A percentile compares a stretch with the other conserved stretches of the same genome.
Conservation (phyloP, 2,113 vertebrate genomes). For the Elephantulus edwardii region DNA sequence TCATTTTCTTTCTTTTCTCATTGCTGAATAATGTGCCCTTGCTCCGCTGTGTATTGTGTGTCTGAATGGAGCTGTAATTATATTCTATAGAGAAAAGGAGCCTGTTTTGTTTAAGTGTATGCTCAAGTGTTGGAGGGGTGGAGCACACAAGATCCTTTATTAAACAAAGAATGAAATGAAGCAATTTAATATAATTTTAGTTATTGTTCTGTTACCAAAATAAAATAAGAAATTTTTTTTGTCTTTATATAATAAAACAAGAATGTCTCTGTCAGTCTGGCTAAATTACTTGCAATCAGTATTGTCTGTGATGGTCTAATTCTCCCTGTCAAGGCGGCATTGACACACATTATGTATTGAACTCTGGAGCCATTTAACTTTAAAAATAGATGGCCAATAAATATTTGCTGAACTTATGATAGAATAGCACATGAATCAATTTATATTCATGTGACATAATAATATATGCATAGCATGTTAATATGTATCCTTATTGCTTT, state of each 20-base stretch:
- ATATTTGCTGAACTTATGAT: background rate
- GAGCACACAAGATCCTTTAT: constrained; percentile 31
- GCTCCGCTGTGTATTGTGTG: constrained; percentile 19
- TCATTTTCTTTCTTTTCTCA: constrained; percentile 23
- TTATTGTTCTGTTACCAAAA: constrained; percentile 5
- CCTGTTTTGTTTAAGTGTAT: constrained; percentile 46
- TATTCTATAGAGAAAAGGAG: constrained; percentile 51
- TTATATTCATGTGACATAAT: background rate
- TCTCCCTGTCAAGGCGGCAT: background rate
- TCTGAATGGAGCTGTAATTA: constrained; percentile 60
- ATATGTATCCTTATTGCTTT: background rate
- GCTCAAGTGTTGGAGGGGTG: background rate
- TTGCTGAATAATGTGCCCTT: constrained; percentile 30
- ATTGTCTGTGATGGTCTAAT: background rate
- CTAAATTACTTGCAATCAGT: constrained; percentile 14
- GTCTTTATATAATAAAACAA: background rate
- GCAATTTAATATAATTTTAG: constrained; percentile 45
- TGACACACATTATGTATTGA: background rate
- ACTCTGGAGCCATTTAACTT: background rate
- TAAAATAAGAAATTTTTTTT: constrained; percentile 12
- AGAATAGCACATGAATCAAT: background rate
- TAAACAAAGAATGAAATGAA: constrained; percentile 44
- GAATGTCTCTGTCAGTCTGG: background rate
- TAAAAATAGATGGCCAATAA: background rate
- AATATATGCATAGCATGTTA: background rate